Conservation (phyloP, 2,113 vertebrate species). For the Equus quagga region DNA sequence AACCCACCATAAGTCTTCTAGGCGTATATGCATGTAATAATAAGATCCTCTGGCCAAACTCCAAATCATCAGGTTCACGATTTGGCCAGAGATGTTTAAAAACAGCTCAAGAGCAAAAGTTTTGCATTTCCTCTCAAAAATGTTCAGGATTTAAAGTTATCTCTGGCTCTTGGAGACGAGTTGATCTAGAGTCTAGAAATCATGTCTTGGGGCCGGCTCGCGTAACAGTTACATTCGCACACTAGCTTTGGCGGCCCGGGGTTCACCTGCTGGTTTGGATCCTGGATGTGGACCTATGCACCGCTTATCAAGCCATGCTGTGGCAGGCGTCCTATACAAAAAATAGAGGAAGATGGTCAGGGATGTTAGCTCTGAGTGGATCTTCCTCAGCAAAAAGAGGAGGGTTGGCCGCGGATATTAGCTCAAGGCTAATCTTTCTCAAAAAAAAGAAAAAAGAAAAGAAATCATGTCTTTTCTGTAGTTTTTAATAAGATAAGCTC, state of each 20-base stretch:
- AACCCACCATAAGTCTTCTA: neutral
- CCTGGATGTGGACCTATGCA: too few relatives aligned
- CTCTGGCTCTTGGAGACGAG: neutral
- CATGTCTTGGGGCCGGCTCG: too few relatives aligned
- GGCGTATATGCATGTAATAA: neutral
- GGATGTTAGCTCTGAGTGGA: too few relatives aligned
- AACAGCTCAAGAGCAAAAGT: neutral
- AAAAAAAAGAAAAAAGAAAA: neutral
- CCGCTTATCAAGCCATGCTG: too few relatives aligned
- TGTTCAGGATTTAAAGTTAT: neutral
- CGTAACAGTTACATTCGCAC: too few relatives aligned
- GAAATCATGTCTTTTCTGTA: conserved; percentile 9
- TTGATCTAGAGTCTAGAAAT: neutral
- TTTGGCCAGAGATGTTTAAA: neutral
- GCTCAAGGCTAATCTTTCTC: too few relatives aligned
- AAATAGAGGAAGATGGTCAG: too few relatives aligned
- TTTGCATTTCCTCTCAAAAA: neutral
- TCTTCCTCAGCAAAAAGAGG: too few relatives aligned
- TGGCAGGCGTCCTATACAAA: too few relatives aligned
- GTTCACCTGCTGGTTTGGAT: too few relatives aligned
- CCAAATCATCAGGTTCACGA: neutral
- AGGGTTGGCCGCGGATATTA: too few relatives aligned
- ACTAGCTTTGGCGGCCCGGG: too few relatives aligned
- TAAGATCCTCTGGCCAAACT: neutral
- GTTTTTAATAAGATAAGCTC: neutral